phyloP scores from a whole-genome alignment of 2,797 vertebrate species.

The Gouania willdenowi region DNA sequence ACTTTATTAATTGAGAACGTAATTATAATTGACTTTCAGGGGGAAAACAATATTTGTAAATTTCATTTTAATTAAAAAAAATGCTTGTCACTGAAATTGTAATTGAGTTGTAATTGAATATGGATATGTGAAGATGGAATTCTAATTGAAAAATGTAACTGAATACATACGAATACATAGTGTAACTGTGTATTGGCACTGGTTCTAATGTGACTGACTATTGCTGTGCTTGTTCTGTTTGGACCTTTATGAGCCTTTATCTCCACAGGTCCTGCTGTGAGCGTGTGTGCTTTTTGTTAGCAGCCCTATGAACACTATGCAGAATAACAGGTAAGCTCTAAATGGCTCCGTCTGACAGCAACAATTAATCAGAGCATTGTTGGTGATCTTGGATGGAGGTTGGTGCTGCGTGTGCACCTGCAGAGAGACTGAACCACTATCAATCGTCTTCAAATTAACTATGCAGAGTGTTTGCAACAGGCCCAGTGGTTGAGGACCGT shows the following conservation, averaged over 20 bases:
- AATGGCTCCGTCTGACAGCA: conserved; percentile 54
- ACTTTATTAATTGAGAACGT: too few species aligned
- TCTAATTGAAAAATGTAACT: too few species aligned
- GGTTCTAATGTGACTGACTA: conserved; percentile 9
- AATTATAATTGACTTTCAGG: too few species aligned
- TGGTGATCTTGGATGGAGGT: conserved; percentile 40
- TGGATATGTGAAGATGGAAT: too few species aligned
- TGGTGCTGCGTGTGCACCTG: conserved; percentile 60
- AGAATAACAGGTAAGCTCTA: conserved; percentile 47
- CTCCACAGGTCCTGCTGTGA: conserved; percentile 13
- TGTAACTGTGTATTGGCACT: too few species aligned
- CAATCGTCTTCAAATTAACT: conserved; percentile 44
- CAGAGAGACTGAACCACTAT: conserved; percentile 24
- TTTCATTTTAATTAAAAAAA: too few species aligned
- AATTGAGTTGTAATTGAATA: too few species aligned
- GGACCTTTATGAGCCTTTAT: conserved; percentile 20
- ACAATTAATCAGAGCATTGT: conserved; percentile 65
- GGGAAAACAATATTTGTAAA: too few species aligned
- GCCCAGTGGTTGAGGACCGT: too few species aligned
- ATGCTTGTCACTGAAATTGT: too few species aligned
- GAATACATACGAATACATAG: too few species aligned
- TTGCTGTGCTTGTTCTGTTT: conserved; percentile 2
- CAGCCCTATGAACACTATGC: conserved; percentile 48
- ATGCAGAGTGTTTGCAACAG: too few species aligned
- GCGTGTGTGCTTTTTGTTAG: conserved; percentile 30